Base-by-base conservation (phyloP, 2,113 vertebrate species). In the Falco punctatus region DNA sequence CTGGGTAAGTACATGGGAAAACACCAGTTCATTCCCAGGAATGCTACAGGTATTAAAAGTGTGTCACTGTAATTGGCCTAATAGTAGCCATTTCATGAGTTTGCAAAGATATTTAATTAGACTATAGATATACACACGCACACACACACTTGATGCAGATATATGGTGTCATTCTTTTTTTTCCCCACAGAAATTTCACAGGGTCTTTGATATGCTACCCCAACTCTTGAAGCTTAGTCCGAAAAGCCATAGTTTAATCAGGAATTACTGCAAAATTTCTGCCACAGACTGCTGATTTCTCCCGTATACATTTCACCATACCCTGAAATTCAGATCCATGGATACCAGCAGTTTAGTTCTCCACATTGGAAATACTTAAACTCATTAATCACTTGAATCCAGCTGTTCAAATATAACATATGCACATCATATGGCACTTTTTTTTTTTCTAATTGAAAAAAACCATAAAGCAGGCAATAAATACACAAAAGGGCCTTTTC, bases 41-140 rank as follows among this genome's bases (percentile, higher is more conserved):
- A 42, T 55, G 8, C 11, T 32, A 55, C 13, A 24, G 8, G 7
- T 65, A 20, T 73, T 59, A 32, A 3, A 88, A 58, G 2, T 7
- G 2, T 57, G 6, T 24, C 11, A 59, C 22, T 17, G 27, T 24
- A 75, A 33, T 8, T 28, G 8, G 21, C 13, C 19, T 51, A 66
- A 62, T 38, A 65, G n/a, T 17, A 82, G 8, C 1, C 2, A 23
- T 70, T 83, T 77, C 19, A 48, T 26, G 13, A 65, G 22, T 61
- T 19, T 57, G 5, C 3, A 72, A 71, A 64, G 0, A 64, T 24
- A 66, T 80, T 62, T 15, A 42, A 32, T 42, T 81, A 52, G 5
- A 13, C 6, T 19, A 14, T 11, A 40, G 8, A 58, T 9, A 40
- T 3, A 77, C 1, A 24, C 0, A 8, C 28, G 35, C 8, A 58